phyloP scores from a whole-genome alignment of 2,888 invertebrate genomes.

The Dryococelus australis region DNA sequence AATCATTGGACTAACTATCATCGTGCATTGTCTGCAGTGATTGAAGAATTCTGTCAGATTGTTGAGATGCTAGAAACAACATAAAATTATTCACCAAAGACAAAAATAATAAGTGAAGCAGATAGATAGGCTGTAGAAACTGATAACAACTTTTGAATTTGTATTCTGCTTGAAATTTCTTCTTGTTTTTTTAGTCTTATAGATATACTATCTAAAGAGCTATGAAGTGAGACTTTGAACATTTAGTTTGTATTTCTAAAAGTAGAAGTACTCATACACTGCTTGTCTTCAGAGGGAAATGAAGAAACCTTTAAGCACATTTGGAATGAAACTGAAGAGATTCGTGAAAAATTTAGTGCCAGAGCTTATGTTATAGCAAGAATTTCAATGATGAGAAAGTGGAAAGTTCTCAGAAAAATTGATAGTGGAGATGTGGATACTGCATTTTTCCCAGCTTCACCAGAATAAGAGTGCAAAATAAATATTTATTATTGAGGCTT shows the following conservation, averaged over 20 bases:
- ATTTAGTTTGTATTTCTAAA: not conserved
- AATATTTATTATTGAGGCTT: not conserved
- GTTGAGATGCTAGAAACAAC: not conserved
- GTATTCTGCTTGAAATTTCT: not conserved
- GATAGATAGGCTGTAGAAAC: not conserved
- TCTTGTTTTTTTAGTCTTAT: not conserved
- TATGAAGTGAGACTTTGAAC: not conserved
- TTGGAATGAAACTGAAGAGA: conserved; percentile 6
- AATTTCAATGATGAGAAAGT: not conserved
- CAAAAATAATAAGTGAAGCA: not conserved
- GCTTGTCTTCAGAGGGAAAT: conserved; percentile 1
- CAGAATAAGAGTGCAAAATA: not conserved
- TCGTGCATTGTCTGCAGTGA: not conserved
- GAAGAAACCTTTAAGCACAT: not conserved
- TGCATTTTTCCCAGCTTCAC: conserved; percentile 3
- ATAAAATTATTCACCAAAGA: too few relatives aligned
- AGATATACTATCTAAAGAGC: not conserved
- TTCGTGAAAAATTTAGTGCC: not conserved
- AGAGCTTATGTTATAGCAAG: not conserved
- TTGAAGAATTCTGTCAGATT: not conserved
- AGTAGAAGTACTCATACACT: conserved; percentile 20
- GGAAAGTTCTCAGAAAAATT: not conserved
- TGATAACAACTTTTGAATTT: not conserved
- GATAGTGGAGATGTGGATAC: not conserved
- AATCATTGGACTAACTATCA: not conserved